A percentile compares a stretch with the other conserved stretches of the same genome.
phyloP scores from a whole-genome alignment of 2,113 vertebrate species.

The Pipa parva region DNA sequence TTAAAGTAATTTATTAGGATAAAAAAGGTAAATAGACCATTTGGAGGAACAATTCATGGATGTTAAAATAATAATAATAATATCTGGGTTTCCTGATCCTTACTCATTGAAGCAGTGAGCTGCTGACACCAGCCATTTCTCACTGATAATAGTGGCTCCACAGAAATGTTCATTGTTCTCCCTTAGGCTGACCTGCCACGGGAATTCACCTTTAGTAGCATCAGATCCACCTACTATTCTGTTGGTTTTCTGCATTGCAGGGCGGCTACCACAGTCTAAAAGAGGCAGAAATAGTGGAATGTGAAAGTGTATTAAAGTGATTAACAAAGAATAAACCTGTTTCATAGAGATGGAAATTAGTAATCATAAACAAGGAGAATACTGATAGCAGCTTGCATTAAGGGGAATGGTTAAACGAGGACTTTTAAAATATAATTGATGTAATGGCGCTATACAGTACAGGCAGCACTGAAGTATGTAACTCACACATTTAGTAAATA shows the following conservation, averaged over 20 bases:
- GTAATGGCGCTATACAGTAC: no score
- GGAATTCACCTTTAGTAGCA: slow-evolving; percentile 77
- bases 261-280: slow-evolving; percentile 79
- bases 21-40: not conserved
- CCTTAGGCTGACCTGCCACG: slow-evolving; percentile 90
- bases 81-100: slow-evolving; percentile 22
- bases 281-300: slow-evolving; percentile 2
- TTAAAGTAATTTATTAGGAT: no score
- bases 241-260: slow-evolving; percentile 63
- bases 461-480: no score
- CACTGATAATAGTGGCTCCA: slow-evolving; percentile 74
- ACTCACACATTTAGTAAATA: no score
- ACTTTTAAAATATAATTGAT: no score
- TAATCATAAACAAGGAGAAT: not conserved
- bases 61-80: not conserved
- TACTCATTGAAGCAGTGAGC: slow-evolving; percentile 92
- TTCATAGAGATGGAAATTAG: no score
- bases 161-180: slow-evolving; percentile 77
- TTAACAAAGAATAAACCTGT: not conserved
- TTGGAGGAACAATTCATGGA: not conserved
- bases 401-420: no score
- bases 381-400: not conserved
- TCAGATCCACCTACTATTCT: slow-evolving; percentile 84
- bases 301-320: not conserved
- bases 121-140: slow-evolving; percentile 83